phyloP scores from a whole-genome alignment of 92 coral and sea anemone species.

The Isaurus tuberculatus region DNA sequence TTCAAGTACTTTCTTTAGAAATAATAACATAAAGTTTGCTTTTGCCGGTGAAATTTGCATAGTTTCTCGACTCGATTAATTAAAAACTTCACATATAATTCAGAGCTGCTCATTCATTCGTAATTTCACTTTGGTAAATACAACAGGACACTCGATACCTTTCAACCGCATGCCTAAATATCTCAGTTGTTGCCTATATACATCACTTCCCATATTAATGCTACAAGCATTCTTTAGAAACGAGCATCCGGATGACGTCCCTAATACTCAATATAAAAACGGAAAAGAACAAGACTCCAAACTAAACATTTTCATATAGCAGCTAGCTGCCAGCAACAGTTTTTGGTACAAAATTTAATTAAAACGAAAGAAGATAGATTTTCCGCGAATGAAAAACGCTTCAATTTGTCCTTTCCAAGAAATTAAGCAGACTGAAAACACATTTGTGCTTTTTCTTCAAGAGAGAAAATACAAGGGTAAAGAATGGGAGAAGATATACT shows the following conservation, averaged over 20 bases:
- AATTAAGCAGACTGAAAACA: not conserved
- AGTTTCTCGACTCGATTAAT: not conserved
- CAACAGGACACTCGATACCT: not conserved
- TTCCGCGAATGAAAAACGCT: not conserved
- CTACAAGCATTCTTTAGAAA: not conserved
- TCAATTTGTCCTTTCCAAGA: not conserved
- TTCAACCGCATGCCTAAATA: not conserved
- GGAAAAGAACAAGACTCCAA: not conserved
- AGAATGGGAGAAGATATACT: not conserved
- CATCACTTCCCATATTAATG: not conserved
- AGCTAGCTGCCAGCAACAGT: not conserved
- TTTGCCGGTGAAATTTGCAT: not conserved
- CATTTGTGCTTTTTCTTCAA: not conserved
- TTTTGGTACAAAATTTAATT: not conserved
- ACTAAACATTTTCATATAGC: not conserved
- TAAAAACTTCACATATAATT: not conserved
- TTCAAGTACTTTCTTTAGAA: too few species aligned
- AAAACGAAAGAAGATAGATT: not conserved
- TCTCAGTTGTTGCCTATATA: not conserved
- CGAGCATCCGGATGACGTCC: not conserved
- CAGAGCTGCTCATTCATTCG: not conserved
- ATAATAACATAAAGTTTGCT: too few species aligned
- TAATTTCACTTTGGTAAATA: not conserved
- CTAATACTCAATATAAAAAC: not conserved
- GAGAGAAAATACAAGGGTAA: not conserved